phyloP scores from a whole-genome alignment of 2,113 vertebrate genomes.

The Pachypanchax playfairii region DNA sequence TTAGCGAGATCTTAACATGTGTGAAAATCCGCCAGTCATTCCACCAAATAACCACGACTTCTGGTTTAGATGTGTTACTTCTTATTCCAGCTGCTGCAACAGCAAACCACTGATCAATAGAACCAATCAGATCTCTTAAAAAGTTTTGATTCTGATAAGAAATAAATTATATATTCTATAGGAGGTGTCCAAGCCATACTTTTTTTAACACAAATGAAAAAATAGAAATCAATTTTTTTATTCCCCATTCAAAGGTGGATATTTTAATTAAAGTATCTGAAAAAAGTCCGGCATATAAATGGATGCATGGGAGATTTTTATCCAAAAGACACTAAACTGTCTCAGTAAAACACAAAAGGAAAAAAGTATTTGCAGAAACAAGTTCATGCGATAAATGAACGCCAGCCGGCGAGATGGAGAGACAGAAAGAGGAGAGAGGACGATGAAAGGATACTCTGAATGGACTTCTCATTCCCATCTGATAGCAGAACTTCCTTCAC shows the following conservation, averaged over 20 bases:
- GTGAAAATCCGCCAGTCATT: neutral
- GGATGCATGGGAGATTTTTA: neutral
- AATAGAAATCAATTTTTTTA: neutral
- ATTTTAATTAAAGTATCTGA: neutral
- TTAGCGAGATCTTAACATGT: neutral
- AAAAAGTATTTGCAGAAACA: conserved; percentile 15
- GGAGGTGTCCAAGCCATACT: neutral
- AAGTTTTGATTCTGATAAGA: neutral
- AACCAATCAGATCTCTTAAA: conserved; percentile 1
- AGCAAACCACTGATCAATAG: neutral
- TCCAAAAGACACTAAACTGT: neutral
- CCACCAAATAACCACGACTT: neutral
- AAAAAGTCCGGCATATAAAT: conserved; percentile 4
- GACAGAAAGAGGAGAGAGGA: conserved; percentile 51
- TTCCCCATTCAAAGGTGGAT: neutral
- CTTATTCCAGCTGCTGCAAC: neutral
- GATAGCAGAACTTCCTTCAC: conserved; percentile 99
- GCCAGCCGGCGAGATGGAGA: conserved; percentile 36
- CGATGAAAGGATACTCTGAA: conserved; percentile 98
- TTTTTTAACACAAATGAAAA: neutral
- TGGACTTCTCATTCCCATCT: conserved; percentile 99
- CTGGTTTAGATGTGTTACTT: neutral
- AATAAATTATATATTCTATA: neutral
- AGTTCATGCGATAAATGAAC: conserved; percentile 36
- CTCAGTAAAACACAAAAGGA: conserved; percentile 12